Base-by-base conservation (phyloP, 2,797 vertebrate species). In the Chelon labrosus region DNA sequence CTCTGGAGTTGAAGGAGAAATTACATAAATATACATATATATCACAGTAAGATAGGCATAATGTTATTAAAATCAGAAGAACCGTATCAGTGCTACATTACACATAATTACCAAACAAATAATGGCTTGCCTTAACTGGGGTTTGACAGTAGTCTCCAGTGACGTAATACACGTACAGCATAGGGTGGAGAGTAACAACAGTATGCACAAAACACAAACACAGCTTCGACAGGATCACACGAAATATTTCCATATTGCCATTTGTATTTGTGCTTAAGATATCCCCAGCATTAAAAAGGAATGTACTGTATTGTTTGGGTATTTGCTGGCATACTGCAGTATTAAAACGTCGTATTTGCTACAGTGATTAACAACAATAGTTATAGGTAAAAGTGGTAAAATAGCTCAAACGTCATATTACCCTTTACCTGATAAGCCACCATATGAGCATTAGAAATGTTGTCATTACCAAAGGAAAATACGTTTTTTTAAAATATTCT, bases 31-130 rank as follows among this genome's bases (percentile, higher is more conserved):
- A 76, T 76, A 41, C 42, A 53, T 65, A 52, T 52, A 42, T 57
- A n/a, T 49, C 84, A 91, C 84, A 88, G 79, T 83, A 88, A 87
- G 61, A 84, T 73, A 74, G 79, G 63, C 79, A 80, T 77, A 52
- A 68, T 69, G 59, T 78, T 74, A 59, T 74, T 75, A 70, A 75
- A 77, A 52, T 83, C n/a, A 75, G 62, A 81, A 73, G 69, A 86
- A 78, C 50, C 75, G 81, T 79, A 69, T 80, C 37, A 63, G 60
- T 86, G 86, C 89, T 90, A 91, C 85, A 75, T 83, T 69, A 84
- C 65, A 88, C 55, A 80, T 59, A 78, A 69, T 77, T 82, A 82
- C 71, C 75, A 68, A 91, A 86, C 76, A 87, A 65, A 80, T 71
- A 73, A 39, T 35, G 61, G 58, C 54, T 85, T 65, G 55, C 41